These are phyloP conservation scores for Hycleus phaleratus DNA, from an alignment of 1,140 invertebrate genomes.

Conservation along the genomic window DNA sequence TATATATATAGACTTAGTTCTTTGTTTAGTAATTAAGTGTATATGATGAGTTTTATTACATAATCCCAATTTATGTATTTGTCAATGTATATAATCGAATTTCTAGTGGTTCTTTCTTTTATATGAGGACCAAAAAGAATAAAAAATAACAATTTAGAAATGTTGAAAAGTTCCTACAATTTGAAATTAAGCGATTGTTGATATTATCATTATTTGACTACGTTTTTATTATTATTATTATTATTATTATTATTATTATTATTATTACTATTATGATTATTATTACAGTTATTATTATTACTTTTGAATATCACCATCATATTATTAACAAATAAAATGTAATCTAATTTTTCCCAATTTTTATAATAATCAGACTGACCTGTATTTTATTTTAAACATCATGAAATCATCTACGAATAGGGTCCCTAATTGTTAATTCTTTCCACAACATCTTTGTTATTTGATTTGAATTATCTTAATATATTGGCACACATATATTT, in stretches of 20 bases:
- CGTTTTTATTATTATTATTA: too few species aligned
- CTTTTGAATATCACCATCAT: slow-evolving; percentile 4
- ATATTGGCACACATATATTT: slow-evolving; percentile 33
- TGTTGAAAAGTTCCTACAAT: slow-evolving; percentile 36
- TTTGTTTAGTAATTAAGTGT: slow-evolving; percentile 30
- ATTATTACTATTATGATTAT: slow-evolving; percentile 10
- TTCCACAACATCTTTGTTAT: background rate
- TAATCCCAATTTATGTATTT: slow-evolving; percentile 23
- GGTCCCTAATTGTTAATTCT: slow-evolving; percentile 15
- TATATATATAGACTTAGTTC: slow-evolving; percentile 13
- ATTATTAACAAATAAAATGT: background rate
- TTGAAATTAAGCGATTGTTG: slow-evolving; percentile 27
- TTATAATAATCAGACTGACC: slow-evolving; percentile 22
- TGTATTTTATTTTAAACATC: slow-evolving; percentile 19
- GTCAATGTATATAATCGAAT: slow-evolving; percentile 34
- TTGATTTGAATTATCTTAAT: background rate
- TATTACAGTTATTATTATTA: slow-evolving; percentile 19
- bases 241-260: slow-evolving; percentile 21
- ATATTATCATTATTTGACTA: slow-evolving; percentile 3
- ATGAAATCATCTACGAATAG: slow-evolving; percentile 30
- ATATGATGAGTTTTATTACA: slow-evolving; percentile 28
- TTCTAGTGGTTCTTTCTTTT: slow-evolving; percentile 33
- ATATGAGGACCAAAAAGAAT: slow-evolving; percentile 30
- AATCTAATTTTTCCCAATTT: slow-evolving; percentile 7
- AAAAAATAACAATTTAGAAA: slow-evolving; percentile 21